These are phyloP conservation scores for Chloebia gouldiae DNA, from an alignment of 2,113 vertebrate genomes.

Conservation along the genomic window DNA sequence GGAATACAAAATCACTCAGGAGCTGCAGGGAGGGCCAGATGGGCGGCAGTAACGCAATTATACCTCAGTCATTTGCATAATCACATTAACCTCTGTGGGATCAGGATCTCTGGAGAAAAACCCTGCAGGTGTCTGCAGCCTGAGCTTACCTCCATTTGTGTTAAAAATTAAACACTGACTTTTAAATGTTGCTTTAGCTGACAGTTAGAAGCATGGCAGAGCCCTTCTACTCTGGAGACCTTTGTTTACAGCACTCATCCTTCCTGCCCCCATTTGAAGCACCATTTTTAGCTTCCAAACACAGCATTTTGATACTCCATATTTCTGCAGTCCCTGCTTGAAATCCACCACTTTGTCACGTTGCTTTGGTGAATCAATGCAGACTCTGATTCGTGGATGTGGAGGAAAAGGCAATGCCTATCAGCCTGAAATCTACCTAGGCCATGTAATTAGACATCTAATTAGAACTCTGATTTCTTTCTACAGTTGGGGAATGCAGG, in stretches of 20 bases:
- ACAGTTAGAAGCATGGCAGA: not conserved
- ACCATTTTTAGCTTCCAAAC: not conserved
- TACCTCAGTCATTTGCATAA: conserved; percentile 41
- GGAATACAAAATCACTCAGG: not conserved
- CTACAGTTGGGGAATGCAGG: not conserved
- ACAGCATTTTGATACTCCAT: not conserved
- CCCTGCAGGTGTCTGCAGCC: conserved; percentile 36
- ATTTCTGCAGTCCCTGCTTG: not conserved
- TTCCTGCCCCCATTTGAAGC: not conserved
- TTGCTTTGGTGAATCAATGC: not conserved
- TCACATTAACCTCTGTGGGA: conserved; percentile 38
- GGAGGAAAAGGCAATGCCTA: not conserved
- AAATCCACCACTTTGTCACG: not conserved
- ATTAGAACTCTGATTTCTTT: not conserved
- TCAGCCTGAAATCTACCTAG: not conserved
- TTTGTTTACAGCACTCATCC: not conserved
- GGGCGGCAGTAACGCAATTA: conserved; percentile 35
- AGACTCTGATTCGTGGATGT: not conserved
- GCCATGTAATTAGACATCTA: not conserved
- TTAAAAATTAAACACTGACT: conserved; percentile 5
- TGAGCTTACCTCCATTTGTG: not conserved
- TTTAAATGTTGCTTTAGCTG: not conserved
- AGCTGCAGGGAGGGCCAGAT: conserved; percentile 34
- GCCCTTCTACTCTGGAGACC: not conserved
- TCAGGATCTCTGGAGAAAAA: conserved; percentile 15